phyloP scores from a whole-genome alignment of 2,113 vertebrate species.

The Lichenostomus cassidix region DNA sequence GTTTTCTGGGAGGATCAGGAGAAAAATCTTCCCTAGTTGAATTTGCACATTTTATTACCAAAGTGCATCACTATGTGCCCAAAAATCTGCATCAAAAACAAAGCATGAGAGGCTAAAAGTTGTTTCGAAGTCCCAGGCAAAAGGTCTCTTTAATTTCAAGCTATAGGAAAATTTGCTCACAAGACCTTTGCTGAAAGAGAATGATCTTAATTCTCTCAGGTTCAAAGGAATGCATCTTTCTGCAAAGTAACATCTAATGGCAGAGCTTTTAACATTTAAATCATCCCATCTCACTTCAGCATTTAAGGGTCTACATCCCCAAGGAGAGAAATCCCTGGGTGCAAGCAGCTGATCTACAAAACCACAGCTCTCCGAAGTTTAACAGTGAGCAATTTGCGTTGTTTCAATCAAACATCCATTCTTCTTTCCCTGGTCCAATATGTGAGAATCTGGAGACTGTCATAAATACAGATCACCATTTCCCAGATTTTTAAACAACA shows the following conservation, averaged over 20 bases:
- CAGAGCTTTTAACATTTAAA: background rate
- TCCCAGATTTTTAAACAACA: slow-evolving; percentile 35
- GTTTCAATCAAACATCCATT: slow-evolving; percentile 9
- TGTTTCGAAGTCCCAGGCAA: background rate
- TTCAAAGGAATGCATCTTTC: background rate
- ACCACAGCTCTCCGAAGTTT: slow-evolving; percentile 31
- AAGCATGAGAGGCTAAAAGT: background rate
- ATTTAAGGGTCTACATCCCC: slow-evolving; percentile 34
- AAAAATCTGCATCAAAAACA: background rate
- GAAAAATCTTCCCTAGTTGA: background rate
- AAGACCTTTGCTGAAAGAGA: background rate
- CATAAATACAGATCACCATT: slow-evolving; percentile 17
- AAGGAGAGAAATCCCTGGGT: slow-evolving; percentile 8
- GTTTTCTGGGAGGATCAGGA: background rate
- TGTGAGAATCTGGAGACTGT: background rate
- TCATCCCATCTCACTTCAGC: background rate
- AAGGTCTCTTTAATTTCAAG: background rate
- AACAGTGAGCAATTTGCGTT: background rate
- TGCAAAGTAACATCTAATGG: background rate
- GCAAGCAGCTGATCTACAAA: slow-evolving; percentile 34
- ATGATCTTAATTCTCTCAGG: background rate
- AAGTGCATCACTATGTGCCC: rapidly evolving
- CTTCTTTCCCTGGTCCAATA: background rate
- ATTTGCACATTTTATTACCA: background rate
- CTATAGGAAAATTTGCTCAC: background rate